Evolutionary conservation across 2,113 vertebrate genomes (phyloP).

Genomic region (Salvelinus alpinus): DNA sequence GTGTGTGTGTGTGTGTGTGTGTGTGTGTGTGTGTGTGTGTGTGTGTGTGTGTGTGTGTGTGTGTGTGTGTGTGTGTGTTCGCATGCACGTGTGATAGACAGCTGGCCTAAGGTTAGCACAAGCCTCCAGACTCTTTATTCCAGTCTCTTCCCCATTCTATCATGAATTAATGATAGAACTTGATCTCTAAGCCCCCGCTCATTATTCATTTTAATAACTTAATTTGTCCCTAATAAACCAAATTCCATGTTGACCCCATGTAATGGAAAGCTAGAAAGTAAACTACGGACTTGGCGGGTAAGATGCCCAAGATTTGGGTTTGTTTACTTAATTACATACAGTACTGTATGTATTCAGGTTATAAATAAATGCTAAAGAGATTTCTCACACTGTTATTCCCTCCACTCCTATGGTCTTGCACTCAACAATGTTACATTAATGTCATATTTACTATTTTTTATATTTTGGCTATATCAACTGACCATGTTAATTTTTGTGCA

Average conservation of each 20-base stretch:
- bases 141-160: slow-evolving; percentile 44
- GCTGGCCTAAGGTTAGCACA: neutral
- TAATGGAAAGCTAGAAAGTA: neutral
- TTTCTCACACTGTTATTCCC: too few species aligned
- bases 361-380: too few species aligned
- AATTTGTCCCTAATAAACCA: slow-evolving; percentile 22
- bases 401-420: too few species aligned
- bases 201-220: slow-evolving; percentile 62
- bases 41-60: neutral
- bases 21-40: slow-evolving; percentile 5
- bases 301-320: too few species aligned
- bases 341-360: too few species aligned
- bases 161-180: slow-evolving; percentile 62
- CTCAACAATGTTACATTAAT: neutral
- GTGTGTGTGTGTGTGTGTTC: too few species aligned
- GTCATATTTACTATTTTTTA: too few species aligned
- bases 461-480: too few species aligned
- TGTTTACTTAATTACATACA: too few species aligned
- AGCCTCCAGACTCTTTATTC: slow-evolving; percentile 17
- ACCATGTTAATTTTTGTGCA: too few species aligned
- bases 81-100: neutral
- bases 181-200: slow-evolving; percentile 47
- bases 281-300: too few species aligned
- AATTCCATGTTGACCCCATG: neutral
- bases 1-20: neutral